These are phyloP conservation scores for Polypedilum pembai DNA, from an alignment of 1,140 invertebrate genomes.

Conservation along the genomic window DNA sequence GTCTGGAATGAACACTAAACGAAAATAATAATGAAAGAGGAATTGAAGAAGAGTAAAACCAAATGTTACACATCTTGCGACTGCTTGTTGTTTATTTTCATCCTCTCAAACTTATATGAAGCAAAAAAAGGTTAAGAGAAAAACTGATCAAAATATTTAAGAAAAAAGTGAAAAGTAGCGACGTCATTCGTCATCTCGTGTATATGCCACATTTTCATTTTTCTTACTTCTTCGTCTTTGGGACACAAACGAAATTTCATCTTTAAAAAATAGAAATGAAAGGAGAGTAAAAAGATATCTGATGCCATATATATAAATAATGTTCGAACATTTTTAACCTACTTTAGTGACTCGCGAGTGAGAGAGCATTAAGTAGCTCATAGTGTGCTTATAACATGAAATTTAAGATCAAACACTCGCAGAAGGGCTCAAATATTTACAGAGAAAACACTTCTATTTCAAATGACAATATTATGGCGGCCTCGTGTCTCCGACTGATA, in stretches of 20 bases:
- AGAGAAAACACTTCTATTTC: neutral
- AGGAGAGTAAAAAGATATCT: neutral
- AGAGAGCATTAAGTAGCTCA: neutral
- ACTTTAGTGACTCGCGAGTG: neutral
- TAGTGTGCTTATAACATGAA: neutral
- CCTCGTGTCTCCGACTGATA: neutral
- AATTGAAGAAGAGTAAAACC: neutral
- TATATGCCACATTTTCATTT: too few relatives aligned
- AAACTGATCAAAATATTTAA: slow-evolving; percentile 14
- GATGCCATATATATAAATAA: slow-evolving; percentile 12
- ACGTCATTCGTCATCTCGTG: neutral
- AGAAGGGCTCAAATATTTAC: slow-evolving; percentile 5
- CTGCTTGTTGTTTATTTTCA: slow-evolving; percentile 15
- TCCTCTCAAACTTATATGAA: neutral
- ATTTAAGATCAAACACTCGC: neutral
- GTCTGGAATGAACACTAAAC: neutral
- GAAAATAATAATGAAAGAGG: neutral
- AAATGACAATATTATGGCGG: neutral
- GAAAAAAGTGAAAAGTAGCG: neutral
- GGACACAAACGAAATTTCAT: slow-evolving; percentile 7
- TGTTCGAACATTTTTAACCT: neutral
- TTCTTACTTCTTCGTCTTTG: neutral
- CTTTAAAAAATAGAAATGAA: slow-evolving; percentile 6
- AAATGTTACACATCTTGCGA: slow-evolving; percentile 18
- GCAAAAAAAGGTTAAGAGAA: neutral